Percentiles rank a stretch among this genome's conserved stretches.
Evolutionary conservation across 2,888 invertebrate genomes (phyloP).

Genomic region (Xestia xanthographa): DNA sequence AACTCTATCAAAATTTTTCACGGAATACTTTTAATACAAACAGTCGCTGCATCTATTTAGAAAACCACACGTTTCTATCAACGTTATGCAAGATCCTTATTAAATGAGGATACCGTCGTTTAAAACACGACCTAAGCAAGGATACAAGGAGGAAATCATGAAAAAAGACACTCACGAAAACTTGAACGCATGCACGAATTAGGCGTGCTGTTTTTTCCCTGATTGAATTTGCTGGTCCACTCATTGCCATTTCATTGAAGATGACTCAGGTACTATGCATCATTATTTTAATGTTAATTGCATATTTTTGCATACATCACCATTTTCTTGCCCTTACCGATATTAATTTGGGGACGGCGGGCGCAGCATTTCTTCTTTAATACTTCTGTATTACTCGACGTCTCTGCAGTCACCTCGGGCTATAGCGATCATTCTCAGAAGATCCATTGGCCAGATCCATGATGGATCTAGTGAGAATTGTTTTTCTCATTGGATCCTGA

Average conservation of each 20-base stretch:
- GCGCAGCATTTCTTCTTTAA: background rate
- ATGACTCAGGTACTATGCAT: conserved; percentile 2
- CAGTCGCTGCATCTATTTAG: conserved; percentile 35
- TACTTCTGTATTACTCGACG: background rate
- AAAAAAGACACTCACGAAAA: conserved; percentile 40
- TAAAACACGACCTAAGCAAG: conserved; percentile 58
- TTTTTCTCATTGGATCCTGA: too few species aligned
- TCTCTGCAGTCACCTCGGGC: background rate
- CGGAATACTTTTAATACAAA: background rate
- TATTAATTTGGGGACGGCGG: background rate
- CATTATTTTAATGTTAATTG: background rate
- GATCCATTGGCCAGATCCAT: too few species aligned
- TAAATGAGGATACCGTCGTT: conserved; percentile 44
- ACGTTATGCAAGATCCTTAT: conserved; percentile 51
- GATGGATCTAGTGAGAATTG: too few species aligned
- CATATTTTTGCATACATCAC: background rate
- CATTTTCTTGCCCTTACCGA: background rate
- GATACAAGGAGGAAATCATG: conserved; percentile 52
- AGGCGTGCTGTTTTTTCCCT: conserved; percentile 8
- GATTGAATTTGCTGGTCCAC: background rate
- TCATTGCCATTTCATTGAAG: conserved; percentile 14
- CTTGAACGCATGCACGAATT: conserved; percentile 4
- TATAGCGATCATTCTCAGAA: too few species aligned
- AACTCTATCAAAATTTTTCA: background rate
- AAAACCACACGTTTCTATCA: conserved; percentile 45